Evolutionary conservation across 2,113 vertebrate genomes (phyloP), one percentile per base, ranked within the genome.

Genomic region (Hemiscyllium ocellatum): DNA sequence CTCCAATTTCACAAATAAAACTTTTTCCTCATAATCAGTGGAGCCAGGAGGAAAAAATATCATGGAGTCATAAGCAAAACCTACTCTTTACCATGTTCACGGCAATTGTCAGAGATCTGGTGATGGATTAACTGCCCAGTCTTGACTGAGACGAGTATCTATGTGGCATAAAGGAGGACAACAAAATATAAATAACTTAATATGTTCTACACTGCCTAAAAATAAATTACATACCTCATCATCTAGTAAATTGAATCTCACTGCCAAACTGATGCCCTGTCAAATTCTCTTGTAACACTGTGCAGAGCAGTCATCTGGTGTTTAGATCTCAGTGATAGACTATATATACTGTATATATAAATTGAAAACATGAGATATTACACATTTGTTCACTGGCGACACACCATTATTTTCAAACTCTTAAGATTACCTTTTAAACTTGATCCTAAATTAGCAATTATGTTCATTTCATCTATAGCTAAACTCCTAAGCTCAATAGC

Each of bases 351-450:
- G 94, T 95, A 70, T 95, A 95, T 47, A 95, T 72, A 42, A 95
- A 76, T 76, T 95, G 94, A 69, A 95, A 95, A 33, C 94, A 95
- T 95, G 26, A 95, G 94, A 95, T 95, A 52, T 76, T 95, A 95
- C 3, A 95, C 22, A 95, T 95, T 95, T 95, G 68, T 95, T 76
- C 94, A 50, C 69, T 50, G 47, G 94, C 47, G 94, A 95, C 94
- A 76, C 69, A 50, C 42, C 37, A 95, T 26, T 95, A 72, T 33
- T 52, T 24, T 12, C 42, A 3, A 95, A 22, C 69, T 95, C 94
- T 52, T 72, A 72, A 76, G 72, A 52, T 76, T 72, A 24, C 42
- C 66, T 24, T 47, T 68, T 72, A 72, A 50, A 72, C 94, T 76
- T 72, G 22, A 72, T 95, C 42, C 68, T 42, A 50, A 70, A 1